Percentiles rank a stretch among this genome's conserved stretches.
Conservation (phyloP, 2,797 vertebrate species). For the Taenioides sp. region DNA sequence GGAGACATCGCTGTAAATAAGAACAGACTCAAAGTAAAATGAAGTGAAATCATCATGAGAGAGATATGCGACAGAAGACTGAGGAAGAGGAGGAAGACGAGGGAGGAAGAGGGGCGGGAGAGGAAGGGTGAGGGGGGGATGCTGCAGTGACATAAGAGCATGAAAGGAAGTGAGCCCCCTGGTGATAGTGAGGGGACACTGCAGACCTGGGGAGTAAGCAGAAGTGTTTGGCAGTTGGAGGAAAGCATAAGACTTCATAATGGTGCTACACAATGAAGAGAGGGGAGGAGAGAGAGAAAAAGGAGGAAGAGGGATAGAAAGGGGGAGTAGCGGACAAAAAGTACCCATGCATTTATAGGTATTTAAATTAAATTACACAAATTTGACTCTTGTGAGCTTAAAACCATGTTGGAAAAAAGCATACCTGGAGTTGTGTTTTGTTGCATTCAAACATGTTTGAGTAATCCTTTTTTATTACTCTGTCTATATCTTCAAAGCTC, state of each 20-base stretch:
- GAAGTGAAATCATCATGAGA: conserved; percentile 21
- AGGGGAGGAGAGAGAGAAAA: neutral
- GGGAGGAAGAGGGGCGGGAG: neutral
- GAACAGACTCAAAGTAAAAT: conserved; percentile 37
- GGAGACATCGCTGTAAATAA: conserved; percentile 23
- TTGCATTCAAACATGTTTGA: no score
- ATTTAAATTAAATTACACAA: no score
- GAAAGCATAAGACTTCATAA: neutral
- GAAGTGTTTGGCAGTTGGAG: neutral
- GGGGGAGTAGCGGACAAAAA: no score
- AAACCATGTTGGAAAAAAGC: no score
- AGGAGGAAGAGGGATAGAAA: no score
- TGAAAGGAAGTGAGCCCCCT: conserved; percentile 55
- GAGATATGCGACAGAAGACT: conserved; percentile 20
- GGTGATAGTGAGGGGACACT: conserved; percentile 50
- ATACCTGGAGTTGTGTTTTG: no score
- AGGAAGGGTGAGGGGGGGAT: neutral
- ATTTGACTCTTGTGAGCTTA: no score
- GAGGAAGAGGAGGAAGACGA: neutral
- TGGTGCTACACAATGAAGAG: neutral
- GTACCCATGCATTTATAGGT: no score
- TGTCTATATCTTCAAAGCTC: no score
- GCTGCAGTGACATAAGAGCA: conserved; percentile 12
- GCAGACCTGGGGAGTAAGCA: conserved; percentile 31
- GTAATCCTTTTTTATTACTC: no score